These are phyloP conservation scores for Patiria miniata DNA, from an alignment of 35 echinoderm and acorn worm species.

Conservation along the genomic window DNA sequence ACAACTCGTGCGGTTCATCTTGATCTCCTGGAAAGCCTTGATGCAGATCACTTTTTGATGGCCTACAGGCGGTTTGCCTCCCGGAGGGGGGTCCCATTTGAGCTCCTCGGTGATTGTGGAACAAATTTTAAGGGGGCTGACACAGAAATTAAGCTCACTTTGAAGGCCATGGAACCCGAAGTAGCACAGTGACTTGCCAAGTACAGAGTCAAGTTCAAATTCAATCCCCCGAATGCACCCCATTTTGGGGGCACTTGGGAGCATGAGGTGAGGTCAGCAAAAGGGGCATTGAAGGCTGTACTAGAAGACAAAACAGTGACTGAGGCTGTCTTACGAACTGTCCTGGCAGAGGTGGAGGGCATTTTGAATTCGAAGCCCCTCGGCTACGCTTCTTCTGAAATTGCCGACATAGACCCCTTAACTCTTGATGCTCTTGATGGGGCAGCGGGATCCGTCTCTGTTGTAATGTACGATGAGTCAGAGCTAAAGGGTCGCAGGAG, in stretches of 20 bases:
- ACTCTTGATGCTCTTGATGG: constrained; percentile 33
- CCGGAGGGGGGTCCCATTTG: constrained; percentile 1
- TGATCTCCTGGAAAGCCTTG: constrained; percentile 6
- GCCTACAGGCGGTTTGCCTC: constrained; percentile 31
- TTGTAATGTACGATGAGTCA: constrained; percentile 6
- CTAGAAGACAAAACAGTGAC: not conserved
- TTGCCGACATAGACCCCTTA: constrained; percentile 41
- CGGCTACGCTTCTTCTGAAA: constrained; percentile 44
- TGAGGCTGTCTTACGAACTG: constrained; percentile 33
- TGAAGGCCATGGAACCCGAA: constrained; percentile 15
- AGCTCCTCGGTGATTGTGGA: constrained; percentile 28
- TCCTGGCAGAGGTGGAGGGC: constrained; percentile 37
- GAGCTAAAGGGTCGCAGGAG: constrained; percentile 43
- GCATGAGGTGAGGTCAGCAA: constrained; percentile 44
- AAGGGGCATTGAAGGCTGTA: constrained; percentile 17
- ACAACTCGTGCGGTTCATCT: constrained; percentile 34
- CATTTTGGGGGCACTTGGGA: constrained; percentile 57
- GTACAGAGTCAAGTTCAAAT: constrained; percentile 28
- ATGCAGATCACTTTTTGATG: constrained; percentile 23
- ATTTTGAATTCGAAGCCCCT: constrained; percentile 44
- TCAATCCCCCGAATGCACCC: too few relatives aligned
- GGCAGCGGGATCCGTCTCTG: constrained; percentile 18
- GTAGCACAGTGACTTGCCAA: not conserved
- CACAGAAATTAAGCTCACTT: constrained; percentile 11
- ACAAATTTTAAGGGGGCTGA: constrained; percentile 44